Percentiles rank a stretch among this genome's conserved stretches.
Conservation (phyloP, 2,113 vertebrate species). For the Alces alces region DNA sequence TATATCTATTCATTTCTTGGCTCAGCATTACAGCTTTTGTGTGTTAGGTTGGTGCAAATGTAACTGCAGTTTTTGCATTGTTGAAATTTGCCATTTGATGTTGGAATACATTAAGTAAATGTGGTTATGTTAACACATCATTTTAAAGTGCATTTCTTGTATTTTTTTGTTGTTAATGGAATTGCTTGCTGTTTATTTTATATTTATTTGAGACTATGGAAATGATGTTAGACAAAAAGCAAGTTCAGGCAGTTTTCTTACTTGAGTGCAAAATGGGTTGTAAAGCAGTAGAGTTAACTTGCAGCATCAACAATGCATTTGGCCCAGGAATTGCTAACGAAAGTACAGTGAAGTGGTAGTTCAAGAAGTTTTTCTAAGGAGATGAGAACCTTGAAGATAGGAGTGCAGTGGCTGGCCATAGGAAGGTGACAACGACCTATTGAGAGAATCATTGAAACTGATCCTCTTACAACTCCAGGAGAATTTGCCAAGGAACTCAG, state of each 20-base stretch:
- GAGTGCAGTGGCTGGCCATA: not conserved
- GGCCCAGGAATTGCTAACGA: not conserved
- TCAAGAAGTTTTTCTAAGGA: not conserved
- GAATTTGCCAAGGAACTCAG: not conserved
- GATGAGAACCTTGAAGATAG: not conserved
- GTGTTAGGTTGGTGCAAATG: not conserved
- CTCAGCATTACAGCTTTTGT: not conserved
- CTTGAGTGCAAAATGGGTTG: not conserved
- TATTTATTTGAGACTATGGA: not conserved
- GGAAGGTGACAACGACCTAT: not conserved
- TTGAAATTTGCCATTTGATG: not conserved
- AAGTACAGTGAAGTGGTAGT: not conserved
- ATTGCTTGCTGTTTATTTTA: not conserved
- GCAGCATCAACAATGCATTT: not conserved
- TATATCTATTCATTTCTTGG: not conserved
- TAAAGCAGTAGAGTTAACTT: not conserved
- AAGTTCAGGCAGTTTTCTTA: not conserved
- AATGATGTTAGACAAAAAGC: not conserved
- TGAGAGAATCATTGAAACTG: not conserved
- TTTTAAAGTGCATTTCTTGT: not conserved
- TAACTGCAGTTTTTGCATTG: not conserved
- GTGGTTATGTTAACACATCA: not conserved
- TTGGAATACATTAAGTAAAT: not conserved
- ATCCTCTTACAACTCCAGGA: not conserved
- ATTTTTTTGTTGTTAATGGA: not conserved